Conservation (phyloP, 2,113 vertebrate genomes). For the Halcyon senegalensis region DNA sequence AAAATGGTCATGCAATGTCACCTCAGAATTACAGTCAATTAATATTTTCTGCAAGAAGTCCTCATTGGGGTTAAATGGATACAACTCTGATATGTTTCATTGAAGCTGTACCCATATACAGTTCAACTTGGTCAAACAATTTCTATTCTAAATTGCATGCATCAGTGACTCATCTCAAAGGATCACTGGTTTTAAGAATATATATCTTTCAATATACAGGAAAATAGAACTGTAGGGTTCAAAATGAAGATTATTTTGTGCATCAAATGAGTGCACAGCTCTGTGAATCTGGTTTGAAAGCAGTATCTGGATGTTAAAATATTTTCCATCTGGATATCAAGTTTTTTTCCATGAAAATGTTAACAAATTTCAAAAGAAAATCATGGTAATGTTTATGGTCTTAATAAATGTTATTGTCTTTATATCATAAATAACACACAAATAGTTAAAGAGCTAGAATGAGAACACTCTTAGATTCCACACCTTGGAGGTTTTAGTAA, state of each 20-base stretch:
- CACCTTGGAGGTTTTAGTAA: not conserved
- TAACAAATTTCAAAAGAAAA: not conserved
- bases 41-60: not conserved
- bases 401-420: not conserved
- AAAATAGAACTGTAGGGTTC: not conserved
- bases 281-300: not conserved
- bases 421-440: not conserved
- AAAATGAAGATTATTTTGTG: not conserved
- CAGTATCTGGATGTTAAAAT: accelerated
- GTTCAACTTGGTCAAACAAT: not conserved
- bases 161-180: not conserved
- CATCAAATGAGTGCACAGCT: not conserved
- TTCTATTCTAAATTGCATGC: not conserved
- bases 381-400: not conserved
- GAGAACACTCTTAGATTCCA: not conserved
- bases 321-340: not conserved
- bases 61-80: not conserved
- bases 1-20: not conserved
- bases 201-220: not conserved
- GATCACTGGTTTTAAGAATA: not conserved
- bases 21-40: not conserved
- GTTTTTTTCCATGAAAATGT: not conserved
- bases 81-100: not conserved
- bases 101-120: not conserved
- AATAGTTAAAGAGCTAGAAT: not conserved